Evolutionary conservation across 2,888 invertebrate species (phyloP), one percentile per base, ranked within the genome.

Genomic region (Apodemia hepburni): DNA sequence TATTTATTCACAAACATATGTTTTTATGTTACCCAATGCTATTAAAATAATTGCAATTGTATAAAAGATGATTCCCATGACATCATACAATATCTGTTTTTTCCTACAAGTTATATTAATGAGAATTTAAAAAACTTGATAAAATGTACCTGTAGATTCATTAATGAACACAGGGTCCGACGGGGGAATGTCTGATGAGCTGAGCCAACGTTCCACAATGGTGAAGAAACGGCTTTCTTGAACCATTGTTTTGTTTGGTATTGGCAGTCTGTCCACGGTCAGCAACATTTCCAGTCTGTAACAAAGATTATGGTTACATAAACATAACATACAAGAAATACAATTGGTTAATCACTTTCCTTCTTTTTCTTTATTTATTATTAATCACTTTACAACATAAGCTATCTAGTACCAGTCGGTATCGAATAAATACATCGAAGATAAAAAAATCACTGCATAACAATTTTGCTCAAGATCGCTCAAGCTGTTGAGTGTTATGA

Each of bases 181-280:
- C 0, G 72, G 62, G 0, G 80, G 75, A 0, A 66, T 76, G 29
- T 85, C 83, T 0, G 86, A 81, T 3, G 90, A 72, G 65, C 89
- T 92, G 4, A 96, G 93, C 98, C 98, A 98, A 71, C 95, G 94
- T 78, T 98, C 95, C 22, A 99, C 96, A 15, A 96, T 94, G 33
- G 94, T 92, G 75, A 97, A 93, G 69, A 99, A 96, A 75, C 98
- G 97, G 74, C 97, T 98, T 78, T 99, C 98, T 75, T 96, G 96
- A 9, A 99, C 92, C 93, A 98, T 95, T 0, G 97, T 98, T 86
- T 97, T 98, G 84, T 98, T 98, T 3, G 97, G 95, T 69, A 99
- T 97, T 11, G 99, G 98, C 69, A 99, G 92, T 27, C 95, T 94
- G 69, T 95, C 95, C 64, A 99, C 87, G 0, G 97, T 96, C 75